Evolutionary conservation across 2,113 vertebrate genomes (phyloP).

Genomic region (Terrapene triunguis): DNA sequence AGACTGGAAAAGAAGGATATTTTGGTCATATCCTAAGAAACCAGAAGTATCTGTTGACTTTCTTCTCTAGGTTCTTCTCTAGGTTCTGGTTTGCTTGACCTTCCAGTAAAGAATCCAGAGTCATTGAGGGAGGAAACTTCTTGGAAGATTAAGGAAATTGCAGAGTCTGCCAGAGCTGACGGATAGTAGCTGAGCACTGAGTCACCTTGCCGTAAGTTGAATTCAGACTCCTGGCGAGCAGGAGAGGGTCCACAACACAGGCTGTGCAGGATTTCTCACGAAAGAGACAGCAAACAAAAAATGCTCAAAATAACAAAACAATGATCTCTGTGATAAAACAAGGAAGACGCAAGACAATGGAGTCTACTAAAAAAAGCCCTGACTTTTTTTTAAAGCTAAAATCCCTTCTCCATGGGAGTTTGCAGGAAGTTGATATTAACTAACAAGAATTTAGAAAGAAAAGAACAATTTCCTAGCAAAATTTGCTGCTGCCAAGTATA

Average conservation of each 20-base stretch:
- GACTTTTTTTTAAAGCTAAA: background rate
- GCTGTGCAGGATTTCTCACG: background rate
- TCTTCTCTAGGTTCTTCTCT: slow-evolving; percentile 42
- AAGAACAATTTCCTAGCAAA: slow-evolving; percentile 12
- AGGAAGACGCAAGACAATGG: background rate
- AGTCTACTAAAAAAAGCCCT: background rate
- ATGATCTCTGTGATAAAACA: background rate
- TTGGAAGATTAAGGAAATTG: slow-evolving; percentile 61
- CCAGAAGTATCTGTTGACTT: slow-evolving; percentile 46
- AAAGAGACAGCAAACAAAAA: background rate
- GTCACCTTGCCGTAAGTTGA: background rate
- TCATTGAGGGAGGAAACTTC: slow-evolving; percentile 11
- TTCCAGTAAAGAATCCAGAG: slow-evolving; percentile 42
- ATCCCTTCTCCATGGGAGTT: background rate
- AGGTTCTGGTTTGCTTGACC: slow-evolving; percentile 27
- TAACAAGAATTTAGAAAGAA: slow-evolving; percentile 9
- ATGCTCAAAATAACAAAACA: background rate
- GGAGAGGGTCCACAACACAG: background rate
- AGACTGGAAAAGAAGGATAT: background rate
- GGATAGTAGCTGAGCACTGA: background rate
- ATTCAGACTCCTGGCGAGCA: background rate
- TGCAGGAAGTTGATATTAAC: slow-evolving; percentile 51
- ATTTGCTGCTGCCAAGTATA: background rate
- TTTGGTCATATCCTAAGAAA: slow-evolving; percentile 29
- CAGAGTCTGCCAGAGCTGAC: slow-evolving; percentile 15